Base-by-base conservation (phyloP, 2,797 vertebrate genomes). In the Takifugu rubripes region DNA sequence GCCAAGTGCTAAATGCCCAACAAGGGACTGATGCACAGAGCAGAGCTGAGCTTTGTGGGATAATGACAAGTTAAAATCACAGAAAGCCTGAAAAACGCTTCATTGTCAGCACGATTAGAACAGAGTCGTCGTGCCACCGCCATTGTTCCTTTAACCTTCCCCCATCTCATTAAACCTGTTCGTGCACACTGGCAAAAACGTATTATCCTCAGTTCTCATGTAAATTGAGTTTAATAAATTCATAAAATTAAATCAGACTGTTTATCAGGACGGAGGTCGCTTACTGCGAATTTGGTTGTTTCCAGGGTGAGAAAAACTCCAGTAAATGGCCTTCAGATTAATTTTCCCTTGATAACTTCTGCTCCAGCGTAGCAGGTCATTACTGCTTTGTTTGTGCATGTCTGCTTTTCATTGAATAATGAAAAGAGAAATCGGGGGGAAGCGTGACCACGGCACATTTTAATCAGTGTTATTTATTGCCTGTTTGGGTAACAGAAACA, bases 1-100 rank as follows among this genome's bases (percentile, higher is more conserved):
- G 77, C 77, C 72, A 75, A 79, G 66, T 3, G 7, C 77, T 81
- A 81, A 83, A 74, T 66, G 55, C 59, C 59, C 61, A 73, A 57
- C 70, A 63, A 66, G 66, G 58, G 48, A 61, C 60, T 62, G 59
- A 68, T 72, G 64, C 36, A 56, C 26, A 44, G 53, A 64, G 47
- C 31, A 52, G 65, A 40, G 44, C 21, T 42, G 47, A 52, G 61
- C 67, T 67, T 62, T 10, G 36, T 12, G 52, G 65, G 29, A 54
- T 47, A 42, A 59, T 14, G 36, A 40, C 36, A 47, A 62, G 44
- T 21, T 65, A 57, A 76, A 69, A 70, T 64, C 60, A 64, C 36
- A 64, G 15, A 53, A 51, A 66, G 17, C 52, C 12, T 27, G 7
- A 46, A 45, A 49, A 62, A 59, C 56, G 25, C 16, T 31, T 46